phyloP scores from a whole-genome alignment of 2,797 vertebrate species.

The Pagetopsis macropterus region DNA sequence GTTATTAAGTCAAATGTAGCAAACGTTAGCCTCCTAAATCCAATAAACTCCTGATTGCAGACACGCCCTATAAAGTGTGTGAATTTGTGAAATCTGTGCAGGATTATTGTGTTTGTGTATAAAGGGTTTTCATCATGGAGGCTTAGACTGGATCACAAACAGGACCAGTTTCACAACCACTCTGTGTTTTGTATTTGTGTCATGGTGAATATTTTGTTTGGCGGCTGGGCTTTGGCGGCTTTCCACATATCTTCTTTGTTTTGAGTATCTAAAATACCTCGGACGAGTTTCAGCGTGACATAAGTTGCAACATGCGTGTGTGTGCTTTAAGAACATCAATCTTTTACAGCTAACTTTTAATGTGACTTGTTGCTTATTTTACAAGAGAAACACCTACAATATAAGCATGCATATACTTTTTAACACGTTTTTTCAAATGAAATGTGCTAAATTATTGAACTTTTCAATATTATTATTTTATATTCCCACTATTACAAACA shows the following conservation, averaged over 20 bases:
- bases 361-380: neutral
- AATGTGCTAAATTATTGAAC: neutral
- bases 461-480: neutral
- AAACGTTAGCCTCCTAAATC: neutral
- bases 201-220: neutral
- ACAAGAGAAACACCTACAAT: no score
- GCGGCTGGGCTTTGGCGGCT: neutral
- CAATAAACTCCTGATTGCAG: neutral
- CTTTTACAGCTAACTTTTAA: neutral
- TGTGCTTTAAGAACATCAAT: neutral
- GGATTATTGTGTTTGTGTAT: neutral
- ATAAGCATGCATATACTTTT: neutral
- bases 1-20: neutral
- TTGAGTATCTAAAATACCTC: neutral
- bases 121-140: neutral
- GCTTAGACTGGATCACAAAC: neutral
- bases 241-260: neutral
- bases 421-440: neutral
- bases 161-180: neutral
- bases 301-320: no score
- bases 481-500: neutral
- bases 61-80: neutral
- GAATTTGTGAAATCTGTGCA: neutral
- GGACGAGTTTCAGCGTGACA: slow-evolving; percentile 23
- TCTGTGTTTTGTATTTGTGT: no score